These are phyloP conservation scores for Drosophila miranda DNA, from an alignment of 1,140 invertebrate genomes.

Conservation along the genomic window DNA sequence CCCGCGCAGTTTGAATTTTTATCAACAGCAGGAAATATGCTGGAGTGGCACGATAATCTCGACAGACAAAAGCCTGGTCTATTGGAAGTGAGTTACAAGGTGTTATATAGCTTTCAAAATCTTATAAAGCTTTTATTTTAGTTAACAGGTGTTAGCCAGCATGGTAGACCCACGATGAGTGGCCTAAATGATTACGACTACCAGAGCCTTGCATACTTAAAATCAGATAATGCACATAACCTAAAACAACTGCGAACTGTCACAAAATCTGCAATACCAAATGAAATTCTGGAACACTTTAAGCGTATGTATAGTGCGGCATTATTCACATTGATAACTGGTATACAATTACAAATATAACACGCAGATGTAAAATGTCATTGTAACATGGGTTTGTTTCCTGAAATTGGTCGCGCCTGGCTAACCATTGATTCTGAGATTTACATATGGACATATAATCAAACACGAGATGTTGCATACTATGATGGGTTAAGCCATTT, in stretches of 20 bases:
- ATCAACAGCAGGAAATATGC: constrained; percentile 69
- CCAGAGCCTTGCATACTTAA: constrained; percentile 87
- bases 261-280: constrained; percentile 93
- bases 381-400: constrained; percentile 97
- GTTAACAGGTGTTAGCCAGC: constrained; percentile 78
- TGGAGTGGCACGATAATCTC: constrained; percentile 68
- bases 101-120: background rate
- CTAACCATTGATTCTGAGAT: constrained; percentile 98
- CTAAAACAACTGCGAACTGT: constrained; percentile 91
- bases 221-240: constrained; percentile 85
- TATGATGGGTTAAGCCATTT: constrained; percentile 96
- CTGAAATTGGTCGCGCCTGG: constrained; percentile 98
- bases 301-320: constrained; percentile 86
- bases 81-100: constrained; percentile 57
- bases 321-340: too few relatives aligned
- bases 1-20: constrained; percentile 60
- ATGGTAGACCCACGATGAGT: constrained; percentile 84
- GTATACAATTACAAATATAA: too few relatives aligned
- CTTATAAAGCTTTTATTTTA: constrained; percentile 17
- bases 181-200: constrained; percentile 96
- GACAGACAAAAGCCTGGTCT: constrained; percentile 71
- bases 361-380: constrained; percentile 93
- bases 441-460: constrained; percentile 96
- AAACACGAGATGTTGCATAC: constrained; percentile 94
- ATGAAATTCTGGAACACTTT: constrained; percentile 96